Conservation (phyloP, 2,797 vertebrate genomes). For the Yasuhikotakia modesta region DNA sequence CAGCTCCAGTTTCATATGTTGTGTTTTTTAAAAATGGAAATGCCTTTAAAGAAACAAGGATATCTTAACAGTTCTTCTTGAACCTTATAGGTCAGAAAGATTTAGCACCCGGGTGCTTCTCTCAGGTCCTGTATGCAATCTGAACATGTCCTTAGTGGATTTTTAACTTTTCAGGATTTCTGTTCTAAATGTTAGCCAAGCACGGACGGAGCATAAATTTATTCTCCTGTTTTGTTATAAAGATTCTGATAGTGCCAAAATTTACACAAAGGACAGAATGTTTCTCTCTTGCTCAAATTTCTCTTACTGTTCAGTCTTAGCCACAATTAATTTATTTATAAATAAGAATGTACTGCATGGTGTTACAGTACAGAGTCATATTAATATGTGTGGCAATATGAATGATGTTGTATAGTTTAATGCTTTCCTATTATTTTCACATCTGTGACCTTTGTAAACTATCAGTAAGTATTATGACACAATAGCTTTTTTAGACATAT, state of each 20-base stretch:
- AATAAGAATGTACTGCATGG: neutral
- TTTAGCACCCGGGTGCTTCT: constrained; percentile 30
- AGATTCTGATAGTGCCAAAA: constrained; percentile 16
- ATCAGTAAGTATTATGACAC: constrained; percentile 29
- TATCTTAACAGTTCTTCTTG: constrained; percentile 17
- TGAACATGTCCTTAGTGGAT: constrained; percentile 41
- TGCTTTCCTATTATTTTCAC: no score
- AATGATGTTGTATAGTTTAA: constrained; percentile 14
- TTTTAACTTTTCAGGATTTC: constrained; percentile 39
- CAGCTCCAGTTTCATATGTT: neutral
- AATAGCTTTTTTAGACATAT: constrained; percentile 12
- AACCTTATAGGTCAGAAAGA: constrained; percentile 18
- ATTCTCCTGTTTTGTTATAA: constrained; percentile 34
- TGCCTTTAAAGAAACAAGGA: constrained; percentile 19
- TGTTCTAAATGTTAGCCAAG: constrained; percentile 22
- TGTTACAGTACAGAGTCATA: constrained; percentile 26
- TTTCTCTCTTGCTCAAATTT: constrained; percentile 37
- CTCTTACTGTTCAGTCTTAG: constrained; percentile 20
- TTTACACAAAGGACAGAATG: constrained; percentile 30
- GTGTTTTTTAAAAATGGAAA: neutral
- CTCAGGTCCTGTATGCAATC: constrained; percentile 22
- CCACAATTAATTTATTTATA: constrained; percentile 6
- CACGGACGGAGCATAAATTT: constrained; percentile 35
- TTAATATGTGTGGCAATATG: constrained; percentile 3
- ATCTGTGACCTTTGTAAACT: constrained; percentile 35